Conservation (phyloP, 2,797 vertebrate genomes). For the Netta rufina region DNA sequence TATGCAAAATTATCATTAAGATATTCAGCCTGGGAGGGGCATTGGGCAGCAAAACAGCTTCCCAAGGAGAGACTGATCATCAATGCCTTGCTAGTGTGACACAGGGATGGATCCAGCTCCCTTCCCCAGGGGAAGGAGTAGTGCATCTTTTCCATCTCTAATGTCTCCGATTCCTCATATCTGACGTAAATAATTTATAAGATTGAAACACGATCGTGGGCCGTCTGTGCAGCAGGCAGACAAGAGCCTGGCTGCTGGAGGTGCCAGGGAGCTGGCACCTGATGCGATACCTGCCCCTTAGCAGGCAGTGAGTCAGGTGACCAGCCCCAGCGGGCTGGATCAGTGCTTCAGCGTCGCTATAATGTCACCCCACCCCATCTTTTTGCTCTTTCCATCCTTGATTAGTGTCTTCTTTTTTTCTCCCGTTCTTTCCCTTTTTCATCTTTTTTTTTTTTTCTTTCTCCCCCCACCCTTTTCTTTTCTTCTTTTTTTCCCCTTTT, state of each 20-base stretch:
- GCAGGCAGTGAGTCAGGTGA: not conserved
- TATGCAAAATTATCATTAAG: not conserved
- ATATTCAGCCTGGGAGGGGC: not conserved
- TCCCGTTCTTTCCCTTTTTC: not conserved
- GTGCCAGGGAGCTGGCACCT: not conserved
- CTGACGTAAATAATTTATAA: constrained; percentile 61
- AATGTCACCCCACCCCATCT: not conserved
- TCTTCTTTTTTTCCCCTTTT: not conserved
- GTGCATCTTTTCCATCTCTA: constrained; percentile 58
- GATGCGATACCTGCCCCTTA: not conserved
- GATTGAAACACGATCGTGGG: constrained; percentile 24
- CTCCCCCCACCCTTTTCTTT: not conserved
- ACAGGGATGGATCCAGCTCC: not conserved
- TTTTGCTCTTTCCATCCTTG: not conserved
- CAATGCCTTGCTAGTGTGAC: not conserved
- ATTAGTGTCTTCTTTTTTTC: fast-evolving
- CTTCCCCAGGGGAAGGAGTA: not conserved
- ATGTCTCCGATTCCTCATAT: constrained; percentile 40
- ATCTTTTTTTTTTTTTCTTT: not conserved
- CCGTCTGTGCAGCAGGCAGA: constrained; percentile 19
- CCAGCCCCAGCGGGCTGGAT: not conserved
- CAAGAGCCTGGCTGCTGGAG: not conserved
- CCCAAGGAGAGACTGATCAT: constrained; percentile 9
- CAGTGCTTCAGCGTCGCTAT: not conserved
- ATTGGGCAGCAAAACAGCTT: not conserved